Base-by-base conservation (phyloP, 2,888 invertebrate genomes). In the Agrenia bidenticulata region DNA sequence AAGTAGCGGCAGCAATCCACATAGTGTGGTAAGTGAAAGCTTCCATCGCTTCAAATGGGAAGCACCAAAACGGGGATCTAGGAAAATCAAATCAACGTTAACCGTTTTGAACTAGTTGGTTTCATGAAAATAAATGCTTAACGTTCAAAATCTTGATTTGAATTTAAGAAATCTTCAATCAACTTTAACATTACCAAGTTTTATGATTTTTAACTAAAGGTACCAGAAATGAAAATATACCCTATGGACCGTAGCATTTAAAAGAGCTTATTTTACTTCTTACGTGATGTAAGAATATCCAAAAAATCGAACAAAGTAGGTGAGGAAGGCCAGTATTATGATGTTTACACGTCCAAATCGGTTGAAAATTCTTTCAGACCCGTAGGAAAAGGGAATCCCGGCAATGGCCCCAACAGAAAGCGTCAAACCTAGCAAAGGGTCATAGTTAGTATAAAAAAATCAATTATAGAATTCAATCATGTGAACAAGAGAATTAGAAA, bases 1-100 rank as follows among this genome's bases (percentile, higher is more conserved):
- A 92, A 0, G 92, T 91, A 5, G 92, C 90, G 1, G 92, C 92
- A 41, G 94, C 90, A 17, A 92, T 91, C 89, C 92, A 93, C 90
- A 93, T 90, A 73, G 94, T 81, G 78, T 92, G 91, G 24, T 90
- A 90, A 0, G 91, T 90, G 17, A 92, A 81, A 0, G 91, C 89
- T 80, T 92, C 92, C 85, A 92, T 86, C 0, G 90, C 90, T 81
- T 92, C 92, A 77, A 92, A 91, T 0, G 91, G 91, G 76, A 92
- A 90, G 78, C 90, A 90, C 90, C 90, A 90, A 90, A 90, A 92
- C 4, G 92, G 89, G 24, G 42, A 62, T 32, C 41, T 41, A 42
- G 41, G 21, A 56, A 13, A 26, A 37, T 2, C 15, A 59, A 49
- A 64, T 51, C 54, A 51, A 59, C 27, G 42, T n/a, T n/a, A n/a